Percentiles rank a stretch among this genome's conserved stretches.
Conservation (phyloP, 64 coral and sea anemone genomes). For the Montipora cactus region DNA sequence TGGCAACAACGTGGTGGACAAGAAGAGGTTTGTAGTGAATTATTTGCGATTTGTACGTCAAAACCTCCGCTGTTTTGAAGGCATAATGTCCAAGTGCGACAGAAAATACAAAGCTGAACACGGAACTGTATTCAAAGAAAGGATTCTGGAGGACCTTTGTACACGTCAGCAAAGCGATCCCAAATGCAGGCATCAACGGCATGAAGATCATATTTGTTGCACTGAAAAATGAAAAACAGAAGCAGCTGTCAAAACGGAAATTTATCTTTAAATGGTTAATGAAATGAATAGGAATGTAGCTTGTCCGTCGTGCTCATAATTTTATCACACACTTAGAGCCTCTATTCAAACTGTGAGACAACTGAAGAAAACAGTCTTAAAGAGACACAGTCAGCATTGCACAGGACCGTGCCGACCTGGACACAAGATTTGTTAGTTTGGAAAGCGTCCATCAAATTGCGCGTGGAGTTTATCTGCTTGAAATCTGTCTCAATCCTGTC, state of each 20-base stretch:
- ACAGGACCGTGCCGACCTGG: no score
- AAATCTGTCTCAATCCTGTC: no score
- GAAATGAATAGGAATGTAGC: no score
- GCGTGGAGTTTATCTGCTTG: no score
- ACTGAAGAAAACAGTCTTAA: no score
- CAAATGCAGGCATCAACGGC: conserved; percentile 17
- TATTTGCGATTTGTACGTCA: conserved; percentile 40
- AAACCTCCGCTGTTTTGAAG: conserved; percentile 72
- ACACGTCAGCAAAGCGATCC: conserved; percentile 38
- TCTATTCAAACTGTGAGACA: no score
- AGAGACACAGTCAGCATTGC: no score
- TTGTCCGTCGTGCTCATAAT: no score
- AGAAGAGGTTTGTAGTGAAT: conserved; percentile 58
- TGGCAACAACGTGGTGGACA: conserved; percentile 71
- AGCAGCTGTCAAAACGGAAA: not conserved
- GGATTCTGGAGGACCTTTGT: conserved; percentile 55
- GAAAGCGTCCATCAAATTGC: no score
- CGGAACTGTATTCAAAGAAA: conserved; percentile 40
- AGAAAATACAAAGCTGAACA: conserved; percentile 58
- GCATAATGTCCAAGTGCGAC: conserved; percentile 67
- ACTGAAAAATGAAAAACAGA: conserved; percentile 46
- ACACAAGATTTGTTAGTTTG: no score
- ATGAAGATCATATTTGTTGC: conserved; percentile 64
- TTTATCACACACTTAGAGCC: no score
- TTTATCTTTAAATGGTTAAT: not conserved